Conservation (phyloP, 2,113 vertebrate genomes). For the Tetrao urogallus region DNA sequence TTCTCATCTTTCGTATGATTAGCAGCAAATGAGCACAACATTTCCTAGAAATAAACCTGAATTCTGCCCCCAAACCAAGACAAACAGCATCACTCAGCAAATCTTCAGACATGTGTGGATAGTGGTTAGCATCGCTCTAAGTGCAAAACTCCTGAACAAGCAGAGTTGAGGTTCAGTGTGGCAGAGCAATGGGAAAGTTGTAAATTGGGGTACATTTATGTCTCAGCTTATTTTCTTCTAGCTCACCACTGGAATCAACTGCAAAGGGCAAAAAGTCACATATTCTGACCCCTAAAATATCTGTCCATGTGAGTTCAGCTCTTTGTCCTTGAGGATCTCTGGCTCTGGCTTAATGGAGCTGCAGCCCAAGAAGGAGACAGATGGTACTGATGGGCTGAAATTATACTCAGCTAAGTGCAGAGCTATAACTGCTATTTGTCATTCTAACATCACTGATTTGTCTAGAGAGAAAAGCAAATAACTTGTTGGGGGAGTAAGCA, state of each 20-base stretch:
- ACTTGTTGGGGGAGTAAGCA: constrained; percentile 70
- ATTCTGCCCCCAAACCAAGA: not conserved
- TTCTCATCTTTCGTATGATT: not conserved
- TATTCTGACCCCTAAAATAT: constrained; percentile 10
- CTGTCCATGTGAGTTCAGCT: not conserved
- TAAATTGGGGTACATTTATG: not conserved
- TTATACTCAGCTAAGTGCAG: constrained; percentile 72
- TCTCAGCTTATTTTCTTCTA: not conserved
- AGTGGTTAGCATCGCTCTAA: not conserved
- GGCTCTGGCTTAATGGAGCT: constrained; percentile 50
- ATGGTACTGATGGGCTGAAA: constrained; percentile 73
- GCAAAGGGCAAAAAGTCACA: not conserved
- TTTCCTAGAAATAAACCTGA: constrained; percentile 10
- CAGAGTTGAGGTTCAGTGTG: not conserved
- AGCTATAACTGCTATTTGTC: constrained; percentile 73
- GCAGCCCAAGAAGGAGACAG: constrained; percentile 62
- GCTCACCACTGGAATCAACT: not conserved
- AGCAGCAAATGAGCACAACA: not conserved
- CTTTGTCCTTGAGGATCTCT: constrained; percentile 60
- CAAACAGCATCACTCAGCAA: not conserved
- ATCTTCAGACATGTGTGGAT: not conserved
- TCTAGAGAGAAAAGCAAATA: constrained; percentile 70
- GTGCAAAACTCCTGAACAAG: not conserved
- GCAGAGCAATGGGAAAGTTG: not conserved
- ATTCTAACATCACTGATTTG: constrained; percentile 69